Evolutionary conservation across 2,888 invertebrate species (phyloP).

Genomic region (Rhingia campestris): DNA sequence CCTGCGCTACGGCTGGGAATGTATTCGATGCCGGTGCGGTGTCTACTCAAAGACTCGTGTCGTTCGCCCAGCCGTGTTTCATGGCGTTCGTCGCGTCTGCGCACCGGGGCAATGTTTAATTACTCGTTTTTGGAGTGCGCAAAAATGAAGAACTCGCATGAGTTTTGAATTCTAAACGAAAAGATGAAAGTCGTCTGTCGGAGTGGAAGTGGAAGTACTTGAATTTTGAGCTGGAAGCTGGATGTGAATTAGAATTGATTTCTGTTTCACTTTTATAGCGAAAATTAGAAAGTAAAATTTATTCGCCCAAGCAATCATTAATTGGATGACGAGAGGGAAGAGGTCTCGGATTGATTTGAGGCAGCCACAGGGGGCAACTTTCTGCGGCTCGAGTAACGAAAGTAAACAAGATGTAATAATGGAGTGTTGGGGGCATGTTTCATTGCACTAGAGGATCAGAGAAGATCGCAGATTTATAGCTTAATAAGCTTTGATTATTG

Average conservation of each 20-base stretch:
- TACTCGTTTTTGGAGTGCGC: slow-evolving; percentile 11
- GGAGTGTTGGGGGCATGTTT: slow-evolving; percentile 1
- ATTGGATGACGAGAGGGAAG: background rate
- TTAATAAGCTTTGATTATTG: slow-evolving; percentile 23
- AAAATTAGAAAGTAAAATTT: slow-evolving; percentile 77
- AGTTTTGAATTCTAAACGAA: slow-evolving; percentile 19
- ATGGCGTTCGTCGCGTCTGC: background rate
- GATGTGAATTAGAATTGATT: slow-evolving; percentile 25
- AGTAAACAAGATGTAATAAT: slow-evolving; percentile 41
- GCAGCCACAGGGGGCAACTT: slow-evolving; percentile 32
- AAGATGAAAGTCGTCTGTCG: slow-evolving; percentile 42
- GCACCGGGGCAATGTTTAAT: slow-evolving; percentile 20
- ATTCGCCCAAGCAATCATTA: slow-evolving; percentile 14
- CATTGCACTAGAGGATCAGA: background rate
- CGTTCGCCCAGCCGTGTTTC: too few relatives aligned
- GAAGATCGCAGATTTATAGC: slow-evolving; percentile 9
- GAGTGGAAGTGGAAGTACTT: slow-evolving; percentile 28
- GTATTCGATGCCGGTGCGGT: slow-evolving; percentile 25
- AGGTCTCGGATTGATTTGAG: background rate
- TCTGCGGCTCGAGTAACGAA: slow-evolving; percentile 25
- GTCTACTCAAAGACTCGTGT: background rate
- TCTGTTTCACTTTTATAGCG: slow-evolving; percentile 70
- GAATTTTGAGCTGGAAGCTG: slow-evolving; percentile 1
- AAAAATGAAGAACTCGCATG: slow-evolving; percentile 2
- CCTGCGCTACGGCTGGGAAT: background rate